Evolutionary conservation across 2,113 vertebrate genomes (phyloP), one percentile per base, ranked within the genome.

Genomic region (Burhinus oedicnemus): DNA sequence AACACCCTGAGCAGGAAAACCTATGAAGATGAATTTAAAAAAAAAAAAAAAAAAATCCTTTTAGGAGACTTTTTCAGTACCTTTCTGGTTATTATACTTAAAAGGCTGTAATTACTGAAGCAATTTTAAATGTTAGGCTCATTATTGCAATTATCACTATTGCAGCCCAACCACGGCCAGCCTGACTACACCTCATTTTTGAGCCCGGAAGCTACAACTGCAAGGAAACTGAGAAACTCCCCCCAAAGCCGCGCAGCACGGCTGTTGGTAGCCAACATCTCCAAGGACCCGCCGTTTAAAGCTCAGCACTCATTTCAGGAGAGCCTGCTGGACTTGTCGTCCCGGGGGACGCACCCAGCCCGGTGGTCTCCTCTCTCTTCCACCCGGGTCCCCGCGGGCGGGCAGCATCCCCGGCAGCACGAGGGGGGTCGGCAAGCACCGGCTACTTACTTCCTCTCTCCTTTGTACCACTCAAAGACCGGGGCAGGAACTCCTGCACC

Each of bases 401-500:
- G 42, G 65, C n/a, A 72, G 49, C 57, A 27, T 8, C 66, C 78
- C 68, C 22, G 6, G 87, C 38, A 62, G 61, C 89, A 77, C 11
- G 3, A 82, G 83, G 20, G 20, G 70, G 79, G 58, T 27, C 0
- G 15, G 66, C 15, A 2, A 87, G 90, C 29, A 5, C 68, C 2
- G 3, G 90, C 90, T 94, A 97, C 99, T 99, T 98, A 99, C 99
- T 99, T 99, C 98, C 99, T 99, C 91, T 99, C 99, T 89, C 99
- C 99, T 98, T 97, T 99, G 98, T 98, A 99, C 99, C 99, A 99
- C 98, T 99, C 99, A 61, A 99, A 99, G 58, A 96, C 74, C 7
- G 99, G 99, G 93, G 98, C 95, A 52, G 99, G 99, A 77, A 99
- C 99, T 83, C 99, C 99, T 68, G 99, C 99, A 74, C 99, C 99